These are phyloP conservation scores for Jordanella pulchra DNA, from an alignment of 2,797 vertebrate species.

Conservation along the genomic window DNA sequence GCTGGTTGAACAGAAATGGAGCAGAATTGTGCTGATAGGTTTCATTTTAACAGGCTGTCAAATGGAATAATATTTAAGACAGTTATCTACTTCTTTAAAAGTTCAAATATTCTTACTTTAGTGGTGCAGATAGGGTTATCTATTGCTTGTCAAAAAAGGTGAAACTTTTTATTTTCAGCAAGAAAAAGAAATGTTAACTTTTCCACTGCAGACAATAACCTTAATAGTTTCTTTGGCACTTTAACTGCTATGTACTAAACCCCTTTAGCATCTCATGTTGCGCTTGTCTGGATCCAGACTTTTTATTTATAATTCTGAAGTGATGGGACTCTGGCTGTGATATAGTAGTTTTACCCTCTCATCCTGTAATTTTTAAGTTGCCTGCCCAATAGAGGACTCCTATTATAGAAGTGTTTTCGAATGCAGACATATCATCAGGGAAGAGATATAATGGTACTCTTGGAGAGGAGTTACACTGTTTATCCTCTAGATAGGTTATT, in stretches of 20 bases:
- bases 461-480: conserved; percentile 24
- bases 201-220: conserved; percentile 17
- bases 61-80: conserved; percentile 36
- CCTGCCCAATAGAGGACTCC: conserved; percentile 37
- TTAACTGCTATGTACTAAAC: conserved; percentile 40
- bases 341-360: conserved; percentile 15
- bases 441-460: conserved; percentile 44
- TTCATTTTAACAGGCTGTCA: conserved; percentile 35
- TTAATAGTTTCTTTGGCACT: conserved; percentile 33
- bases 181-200: conserved; percentile 33
- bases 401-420: conserved; percentile 63
- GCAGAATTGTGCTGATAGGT: conserved; percentile 18
- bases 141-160: conserved; percentile 16
- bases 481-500: conserved; percentile 24
- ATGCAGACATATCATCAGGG: conserved; percentile 51
- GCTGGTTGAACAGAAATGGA: conserved; percentile 15
- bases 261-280: conserved; percentile 53
- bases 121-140: conserved; percentile 36
- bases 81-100: conserved; percentile 15
- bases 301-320: conserved; percentile 51
- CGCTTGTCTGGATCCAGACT: conserved; percentile 39
- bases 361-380: conserved; percentile 26
- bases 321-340: conserved; percentile 17
- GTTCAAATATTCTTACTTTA: conserved; percentile 26
- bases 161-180: conserved; percentile 23